Evolutionary conservation across 37 sponge, comb jelly and placozoan genomes (phyloP).

Genomic region (Hexactinellida sp.): DNA sequence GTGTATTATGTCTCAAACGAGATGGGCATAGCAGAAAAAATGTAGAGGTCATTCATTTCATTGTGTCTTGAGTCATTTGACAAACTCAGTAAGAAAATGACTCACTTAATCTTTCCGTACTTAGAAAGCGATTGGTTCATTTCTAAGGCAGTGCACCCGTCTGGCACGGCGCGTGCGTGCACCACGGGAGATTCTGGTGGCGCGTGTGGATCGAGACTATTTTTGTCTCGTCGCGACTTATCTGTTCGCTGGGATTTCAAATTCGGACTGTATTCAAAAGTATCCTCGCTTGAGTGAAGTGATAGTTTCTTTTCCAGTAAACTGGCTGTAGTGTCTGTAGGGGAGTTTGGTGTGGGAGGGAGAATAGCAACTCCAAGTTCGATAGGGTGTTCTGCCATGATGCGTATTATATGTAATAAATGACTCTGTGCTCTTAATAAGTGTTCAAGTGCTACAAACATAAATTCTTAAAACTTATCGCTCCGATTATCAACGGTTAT

Average conservation of each 20-base stretch:
- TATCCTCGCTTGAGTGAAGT: neutral
- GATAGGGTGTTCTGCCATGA: slow-evolving; percentile 10
- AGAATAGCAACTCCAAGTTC: slow-evolving; percentile 3
- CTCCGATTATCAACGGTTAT: no score
- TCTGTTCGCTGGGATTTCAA: neutral
- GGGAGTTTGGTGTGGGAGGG: neutral
- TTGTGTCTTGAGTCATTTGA: no score
- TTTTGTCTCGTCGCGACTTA: slow-evolving; percentile 22
- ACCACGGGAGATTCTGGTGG: slow-evolving; percentile 73
- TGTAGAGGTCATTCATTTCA: no score
- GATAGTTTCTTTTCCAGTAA: slow-evolving; percentile 6
- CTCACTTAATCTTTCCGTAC: slow-evolving; percentile 70
- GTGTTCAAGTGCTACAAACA: slow-evolving; percentile 13
- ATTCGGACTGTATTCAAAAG: neutral
- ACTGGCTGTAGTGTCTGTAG: neutral
- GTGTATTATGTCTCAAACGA: no score
- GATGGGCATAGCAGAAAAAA: no score
- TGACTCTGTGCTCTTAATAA: slow-evolving; percentile 11
- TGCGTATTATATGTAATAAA: slow-evolving; percentile 2
- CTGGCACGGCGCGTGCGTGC: slow-evolving; percentile 77
- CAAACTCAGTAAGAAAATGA: no score
- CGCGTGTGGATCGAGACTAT: slow-evolving; percentile 56
- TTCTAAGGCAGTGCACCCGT: slow-evolving; percentile 63
- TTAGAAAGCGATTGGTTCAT: slow-evolving; percentile 37
- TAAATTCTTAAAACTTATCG: neutral